Base-by-base conservation (phyloP, 2,797 vertebrate species). In the Lepilemur septentrionalis region DNA sequence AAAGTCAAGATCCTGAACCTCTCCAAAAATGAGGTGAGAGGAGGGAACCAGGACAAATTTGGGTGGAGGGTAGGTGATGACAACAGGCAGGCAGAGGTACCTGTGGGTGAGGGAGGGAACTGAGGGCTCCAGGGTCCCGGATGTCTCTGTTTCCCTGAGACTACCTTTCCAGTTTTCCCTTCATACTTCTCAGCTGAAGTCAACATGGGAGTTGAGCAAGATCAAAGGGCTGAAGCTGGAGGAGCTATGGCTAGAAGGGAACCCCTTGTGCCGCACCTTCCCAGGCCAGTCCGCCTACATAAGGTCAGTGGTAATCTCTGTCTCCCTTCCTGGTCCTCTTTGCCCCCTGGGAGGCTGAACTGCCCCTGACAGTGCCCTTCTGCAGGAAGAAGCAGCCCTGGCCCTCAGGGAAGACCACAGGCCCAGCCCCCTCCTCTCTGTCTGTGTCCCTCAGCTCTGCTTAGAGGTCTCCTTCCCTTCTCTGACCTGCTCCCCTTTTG, bases 181-280 rank as follows among this genome's bases (percentile, higher is more conserved):
- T 25, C 8, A 3, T 92, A 38, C 78, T 86, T 95, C 7, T 38
- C 48, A 99, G 99, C 96, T 99, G 63, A 99, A 98, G 75, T 98
- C 98, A 0, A 98, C 99, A 5, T 97, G 98, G 1, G 99, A 99
- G 84, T 98, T 99, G 97, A 99, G 99, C 79, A 99, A 98, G 90
- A 69, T 99, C 43, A 99, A 99, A 98, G 98, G 98, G 38, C 97
- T 99, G 81, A 99, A 99, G 92, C 98, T 99, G 35, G 98, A 99
- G 92, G 99, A 99, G 96, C 98, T 99, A 48, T 99, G 99, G 99
- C 97, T 99, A 81, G 98, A 99, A n/a, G 98, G 98, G 79, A 99
- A 99, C 97, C 99, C 99, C 1, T 95, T 99, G 65, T 99, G 99
- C 73, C 94, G 98, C 35, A 61, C 67, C 80, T 99, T 99, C 96